phyloP scores from a whole-genome alignment of 1,140 invertebrate genomes.

The Stegodyphus mimosarum region DNA sequence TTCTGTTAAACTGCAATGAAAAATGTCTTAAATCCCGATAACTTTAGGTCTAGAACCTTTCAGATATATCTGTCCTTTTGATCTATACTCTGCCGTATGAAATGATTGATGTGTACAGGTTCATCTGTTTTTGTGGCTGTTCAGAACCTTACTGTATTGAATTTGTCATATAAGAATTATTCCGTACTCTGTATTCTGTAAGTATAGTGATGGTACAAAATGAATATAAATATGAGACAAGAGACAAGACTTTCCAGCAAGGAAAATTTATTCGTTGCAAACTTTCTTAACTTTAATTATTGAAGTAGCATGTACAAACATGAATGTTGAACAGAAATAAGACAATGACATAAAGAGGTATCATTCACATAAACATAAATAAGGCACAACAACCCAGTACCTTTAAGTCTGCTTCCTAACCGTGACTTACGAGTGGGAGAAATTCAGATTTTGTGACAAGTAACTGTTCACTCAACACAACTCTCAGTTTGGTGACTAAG shows the following conservation, averaged over 20 bases:
- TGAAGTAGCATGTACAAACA: constrained; percentile 60
- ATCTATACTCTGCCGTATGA: no score
- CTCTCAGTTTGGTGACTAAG: constrained; percentile 42
- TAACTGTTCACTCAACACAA: constrained; percentile 55
- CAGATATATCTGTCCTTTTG: no score
- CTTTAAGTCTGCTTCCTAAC: constrained; percentile 52
- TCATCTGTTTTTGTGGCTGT: no score
- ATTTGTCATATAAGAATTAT: no score
- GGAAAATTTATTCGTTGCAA: constrained; percentile 61
- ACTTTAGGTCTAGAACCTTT: no score
- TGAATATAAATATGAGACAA: neutral
- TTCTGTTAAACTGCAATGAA: no score
- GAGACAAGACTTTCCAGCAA: constrained; percentile 39
- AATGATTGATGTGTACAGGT: no score
- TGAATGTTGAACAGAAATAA: constrained; percentile 53
- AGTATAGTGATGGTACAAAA: no score
- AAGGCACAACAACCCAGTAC: constrained; percentile 58
- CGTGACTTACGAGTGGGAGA: constrained; percentile 37
- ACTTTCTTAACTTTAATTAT: constrained; percentile 56
- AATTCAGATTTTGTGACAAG: constrained; percentile 54
- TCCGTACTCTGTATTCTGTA: no score
- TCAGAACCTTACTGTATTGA: no score
- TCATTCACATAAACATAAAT: constrained; percentile 57
- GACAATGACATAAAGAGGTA: constrained; percentile 57
- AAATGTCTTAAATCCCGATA: no score